Percentiles rank a stretch among this genome's conserved stretches.
Evolutionary conservation across 2,888 invertebrate species (phyloP).

Genomic region (Pemphredon lugubris): DNA sequence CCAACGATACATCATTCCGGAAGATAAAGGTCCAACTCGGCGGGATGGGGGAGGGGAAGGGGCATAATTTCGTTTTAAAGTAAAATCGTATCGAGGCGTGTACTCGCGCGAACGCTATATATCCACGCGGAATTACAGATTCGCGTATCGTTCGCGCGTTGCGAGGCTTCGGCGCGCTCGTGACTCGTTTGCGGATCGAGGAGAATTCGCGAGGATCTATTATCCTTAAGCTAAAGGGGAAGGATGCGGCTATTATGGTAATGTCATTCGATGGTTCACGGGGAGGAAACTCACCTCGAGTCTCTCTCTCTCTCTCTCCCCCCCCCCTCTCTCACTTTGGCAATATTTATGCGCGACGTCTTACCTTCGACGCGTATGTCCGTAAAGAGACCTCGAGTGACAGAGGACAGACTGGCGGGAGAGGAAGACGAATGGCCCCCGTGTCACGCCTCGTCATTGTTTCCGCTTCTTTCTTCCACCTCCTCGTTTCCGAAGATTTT

Average conservation of each 20-base stretch:
- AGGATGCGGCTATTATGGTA: constrained; percentile 63
- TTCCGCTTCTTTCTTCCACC: constrained; percentile 8
- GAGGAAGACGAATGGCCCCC: constrained; percentile 1
- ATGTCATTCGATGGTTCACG: constrained; percentile 47
- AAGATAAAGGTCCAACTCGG: background rate
- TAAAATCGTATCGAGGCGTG: constrained; percentile 28
- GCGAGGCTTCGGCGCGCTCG: constrained; percentile 34
- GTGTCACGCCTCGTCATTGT: constrained; percentile 4
- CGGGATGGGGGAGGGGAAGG: background rate
- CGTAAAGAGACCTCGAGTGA: constrained; percentile 3
- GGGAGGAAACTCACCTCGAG: constrained; percentile 17
- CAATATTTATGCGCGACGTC: constrained; percentile 52
- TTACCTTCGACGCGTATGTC: constrained; percentile 31
- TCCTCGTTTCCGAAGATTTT: background rate
- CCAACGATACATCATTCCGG: constrained; percentile 17
- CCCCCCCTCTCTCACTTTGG: constrained; percentile 13
- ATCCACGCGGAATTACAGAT: constrained; percentile 40
- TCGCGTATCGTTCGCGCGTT: constrained; percentile 41
- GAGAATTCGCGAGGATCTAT: constrained; percentile 55
- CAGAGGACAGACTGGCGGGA: background rate
- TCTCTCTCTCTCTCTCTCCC: background rate
- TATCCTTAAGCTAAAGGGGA: constrained; percentile 64
- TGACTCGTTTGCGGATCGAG: constrained; percentile 53
- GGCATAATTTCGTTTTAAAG: constrained; percentile 24
- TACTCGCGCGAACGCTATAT: constrained; percentile 1